Conservation (phyloP, 2,888 invertebrate species). For the Oithona nana region DNA sequence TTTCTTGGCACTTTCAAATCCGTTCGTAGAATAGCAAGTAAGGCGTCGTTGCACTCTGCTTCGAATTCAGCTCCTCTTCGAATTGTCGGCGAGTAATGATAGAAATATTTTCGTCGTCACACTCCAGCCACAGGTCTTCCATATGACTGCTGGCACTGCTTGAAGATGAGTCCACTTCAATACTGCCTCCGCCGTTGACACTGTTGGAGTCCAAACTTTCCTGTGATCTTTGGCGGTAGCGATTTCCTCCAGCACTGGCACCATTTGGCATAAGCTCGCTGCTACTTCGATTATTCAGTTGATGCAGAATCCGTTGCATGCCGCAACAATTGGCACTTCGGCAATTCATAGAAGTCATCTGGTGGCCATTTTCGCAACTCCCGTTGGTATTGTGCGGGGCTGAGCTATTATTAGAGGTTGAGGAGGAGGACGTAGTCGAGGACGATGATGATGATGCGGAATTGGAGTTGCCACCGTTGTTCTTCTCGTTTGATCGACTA, state of each 20-base stretch:
- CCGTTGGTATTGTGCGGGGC: neutral
- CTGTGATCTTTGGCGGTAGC: neutral
- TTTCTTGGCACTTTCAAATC: neutral
- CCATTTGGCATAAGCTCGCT: neutral
- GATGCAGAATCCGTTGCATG: conserved; percentile 24
- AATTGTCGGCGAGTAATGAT: conserved; percentile 57
- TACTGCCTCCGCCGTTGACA: too few relatives aligned
- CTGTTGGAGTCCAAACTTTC: neutral
- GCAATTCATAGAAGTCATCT: conserved; percentile 27
- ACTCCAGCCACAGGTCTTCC: conserved; percentile 53
- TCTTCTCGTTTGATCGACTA: neutral
- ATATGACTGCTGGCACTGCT: conserved; percentile 21
- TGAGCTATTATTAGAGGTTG: neutral
- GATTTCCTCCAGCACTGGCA: neutral
- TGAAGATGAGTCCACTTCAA: conserved; percentile 12
- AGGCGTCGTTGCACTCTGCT: conserved; percentile 59
- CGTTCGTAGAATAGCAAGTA: conserved; percentile 55
- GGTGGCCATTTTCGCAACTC: neutral
- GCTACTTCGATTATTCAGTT: conserved; percentile 24
- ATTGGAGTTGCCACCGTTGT: neutral
- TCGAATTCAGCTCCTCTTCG: conserved; percentile 52
- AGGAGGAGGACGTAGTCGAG: neutral
- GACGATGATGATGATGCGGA: neutral
- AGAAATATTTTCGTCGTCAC: conserved; percentile 67
- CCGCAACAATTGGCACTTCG: conserved; percentile 41